phyloP scores from a whole-genome alignment of 2,797 vertebrate species.

The Chelon labrosus region DNA sequence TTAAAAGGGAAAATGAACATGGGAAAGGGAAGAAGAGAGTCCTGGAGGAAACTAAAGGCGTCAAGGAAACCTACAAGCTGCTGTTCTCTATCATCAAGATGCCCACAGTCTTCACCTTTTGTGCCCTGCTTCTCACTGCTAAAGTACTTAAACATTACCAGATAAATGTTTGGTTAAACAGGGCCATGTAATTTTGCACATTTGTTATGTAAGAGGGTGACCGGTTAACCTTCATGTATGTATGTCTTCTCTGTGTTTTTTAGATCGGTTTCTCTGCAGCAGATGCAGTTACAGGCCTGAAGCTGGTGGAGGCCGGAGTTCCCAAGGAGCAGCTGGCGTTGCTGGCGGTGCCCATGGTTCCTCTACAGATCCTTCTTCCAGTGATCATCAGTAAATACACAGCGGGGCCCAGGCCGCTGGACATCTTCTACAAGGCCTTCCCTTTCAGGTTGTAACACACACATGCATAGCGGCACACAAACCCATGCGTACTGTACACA shows the following conservation, averaged over 20 bases:
- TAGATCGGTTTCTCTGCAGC: conserved; percentile 98
- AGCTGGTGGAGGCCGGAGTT: conserved; percentile 95
- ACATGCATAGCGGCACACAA: neutral
- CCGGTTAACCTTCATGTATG: neutral
- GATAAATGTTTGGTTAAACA: neutral
- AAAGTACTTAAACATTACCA: conserved; percentile 83
- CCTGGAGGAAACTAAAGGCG: conserved; percentile 91
- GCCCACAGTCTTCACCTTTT: conserved; percentile 96
- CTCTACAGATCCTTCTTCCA: conserved; percentile 95
- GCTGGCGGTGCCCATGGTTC: conserved; percentile 97
- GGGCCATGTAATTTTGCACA: neutral
- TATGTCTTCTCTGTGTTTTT: conserved; percentile 43
- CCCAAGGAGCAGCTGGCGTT: conserved; percentile 97
- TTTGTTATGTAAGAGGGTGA: neutral
- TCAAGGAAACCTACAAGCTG: conserved; percentile 93
- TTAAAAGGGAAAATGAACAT: conserved; percentile 91
- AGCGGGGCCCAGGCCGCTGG: conserved; percentile 93
- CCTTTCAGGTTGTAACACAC: conserved; percentile 90
- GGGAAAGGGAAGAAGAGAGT: conserved; percentile 67
- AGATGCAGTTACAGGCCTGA: conserved; percentile 96
- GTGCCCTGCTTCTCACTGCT: conserved; percentile 92
- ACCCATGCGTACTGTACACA: neutral
- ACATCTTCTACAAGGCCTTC: conserved; percentile 96
- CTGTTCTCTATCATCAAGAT: conserved; percentile 94
- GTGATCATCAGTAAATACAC: conserved; percentile 98